Evolutionary conservation across 2,797 vertebrate genomes (phyloP), one percentile per base, ranked within the genome.

Genomic region (Halcyon leucocephala): DNA sequence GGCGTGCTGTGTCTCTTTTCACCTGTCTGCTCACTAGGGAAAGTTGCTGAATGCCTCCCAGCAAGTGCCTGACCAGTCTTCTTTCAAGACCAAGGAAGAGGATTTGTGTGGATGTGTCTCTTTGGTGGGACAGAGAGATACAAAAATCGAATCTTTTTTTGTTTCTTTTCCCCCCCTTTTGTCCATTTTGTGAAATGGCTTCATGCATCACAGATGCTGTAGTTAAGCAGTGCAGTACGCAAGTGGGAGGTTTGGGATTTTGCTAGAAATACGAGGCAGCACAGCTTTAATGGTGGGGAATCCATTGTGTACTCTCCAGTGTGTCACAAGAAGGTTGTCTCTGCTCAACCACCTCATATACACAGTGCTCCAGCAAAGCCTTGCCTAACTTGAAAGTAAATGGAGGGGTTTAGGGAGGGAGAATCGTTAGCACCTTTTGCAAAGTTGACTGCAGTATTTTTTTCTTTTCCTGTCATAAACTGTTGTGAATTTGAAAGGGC

Each of bases 401-500:
- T 12, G 55, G 31, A 79, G 31, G 42, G n/a, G 24, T 70, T 92
- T 46, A 62, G 55, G 44, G 71, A 60, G 44, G 31, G 28, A 73
- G 60, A 69, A 73, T 79, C 0, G 0, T 67, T 70, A 14, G 67
- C 20, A 57, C 52, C 35, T 5, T 49, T 93, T 89, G 44, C 71
- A 16, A 61, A 81, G 91, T 42, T 92, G 71, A 57, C 67, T 44
- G 44, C 14, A 17, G 10, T 58, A 10, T 55, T 81, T 90, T 44
- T 71, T 61, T 8, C n/a, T 48, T 67, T 12, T 18, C 29, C 39
- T 87, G 83, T 89, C 88, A 89, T 92, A 90, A 94, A 89, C 57
- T 51, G 60, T 58, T 94, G 88, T 81, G 86, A 89, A 80, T 93
- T 89, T 87, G 83, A 95, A 85, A 65, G 33, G 71, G 35, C 83